These are phyloP conservation scores for Dryadula phaetusa DNA, from an alignment of 2,888 invertebrate species.

Conservation along the genomic window DNA sequence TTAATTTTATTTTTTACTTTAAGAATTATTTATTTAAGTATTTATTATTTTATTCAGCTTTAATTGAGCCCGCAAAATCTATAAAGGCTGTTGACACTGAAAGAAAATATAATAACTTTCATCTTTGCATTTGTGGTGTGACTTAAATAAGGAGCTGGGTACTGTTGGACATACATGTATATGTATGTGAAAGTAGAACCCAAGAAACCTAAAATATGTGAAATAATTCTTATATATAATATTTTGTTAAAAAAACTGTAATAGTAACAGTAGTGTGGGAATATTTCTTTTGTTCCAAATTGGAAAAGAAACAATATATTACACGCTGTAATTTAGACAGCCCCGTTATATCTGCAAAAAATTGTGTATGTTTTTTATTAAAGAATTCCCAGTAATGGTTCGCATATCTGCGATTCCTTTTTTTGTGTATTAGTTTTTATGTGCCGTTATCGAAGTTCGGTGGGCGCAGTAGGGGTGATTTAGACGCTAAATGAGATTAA, in stretches of 20 bases:
- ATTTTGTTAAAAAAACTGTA: constrained; percentile 5
- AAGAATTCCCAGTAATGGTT: constrained; percentile 70
- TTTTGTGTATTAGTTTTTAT: constrained; percentile 60
- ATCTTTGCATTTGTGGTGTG: too few relatives aligned
- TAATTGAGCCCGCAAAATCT: too few relatives aligned
- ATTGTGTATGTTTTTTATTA: constrained; percentile 51
- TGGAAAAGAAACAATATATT: constrained; percentile 75
- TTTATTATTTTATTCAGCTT: too few relatives aligned
- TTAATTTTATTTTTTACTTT: too few relatives aligned
- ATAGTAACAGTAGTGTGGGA: constrained; percentile 66
- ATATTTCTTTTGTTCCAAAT: constrained; percentile 56
- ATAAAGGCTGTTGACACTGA: too few relatives aligned
- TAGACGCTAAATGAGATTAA: constrained; percentile 43
- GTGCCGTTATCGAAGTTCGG: constrained; percentile 67
- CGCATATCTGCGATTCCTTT: constrained; percentile 76
- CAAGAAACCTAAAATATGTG: too few relatives aligned
- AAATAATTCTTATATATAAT: constrained; percentile 4
- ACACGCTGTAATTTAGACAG: constrained; percentile 77
- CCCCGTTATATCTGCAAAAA: constrained; percentile 74
- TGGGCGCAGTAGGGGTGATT: constrained; percentile 70
- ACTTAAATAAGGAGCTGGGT: too few relatives aligned
- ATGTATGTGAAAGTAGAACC: too few relatives aligned
- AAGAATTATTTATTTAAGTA: too few relatives aligned
- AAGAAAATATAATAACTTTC: too few relatives aligned
- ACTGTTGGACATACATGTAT: too few relatives aligned